A percentile compares a stretch with the other conserved stretches of the same genome.
These are phyloP conservation scores for Thomomys bottae DNA, from an alignment of 2,113 vertebrate genomes.

Conservation along the genomic window DNA sequence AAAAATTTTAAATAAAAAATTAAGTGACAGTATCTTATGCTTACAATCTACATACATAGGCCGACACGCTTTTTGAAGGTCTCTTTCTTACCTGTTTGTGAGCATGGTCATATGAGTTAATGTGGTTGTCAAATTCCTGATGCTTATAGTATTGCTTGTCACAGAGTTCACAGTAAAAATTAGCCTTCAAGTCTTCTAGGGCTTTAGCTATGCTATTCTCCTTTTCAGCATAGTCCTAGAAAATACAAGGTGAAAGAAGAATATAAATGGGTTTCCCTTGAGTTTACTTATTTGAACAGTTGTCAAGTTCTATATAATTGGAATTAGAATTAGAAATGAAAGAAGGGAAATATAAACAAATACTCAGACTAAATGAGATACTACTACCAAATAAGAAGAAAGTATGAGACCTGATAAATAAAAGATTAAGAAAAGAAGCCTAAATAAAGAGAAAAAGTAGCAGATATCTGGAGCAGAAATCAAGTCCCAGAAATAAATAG, in stretches of 20 bases:
- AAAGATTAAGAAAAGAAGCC: background rate
- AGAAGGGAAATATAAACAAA: constrained; percentile 19
- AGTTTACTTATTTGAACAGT: constrained; percentile 7
- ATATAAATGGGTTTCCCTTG: constrained; percentile 73
- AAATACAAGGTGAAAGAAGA: constrained; percentile 61
- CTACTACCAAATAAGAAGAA: background rate
- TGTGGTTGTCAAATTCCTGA: constrained; percentile 99
- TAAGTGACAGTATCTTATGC: background rate
- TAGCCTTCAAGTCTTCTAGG: constrained; percentile 92
- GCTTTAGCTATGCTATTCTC: constrained; percentile 90
- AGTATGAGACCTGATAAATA: background rate
- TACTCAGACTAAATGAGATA: no score
- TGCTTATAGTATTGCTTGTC: constrained; percentile 98
- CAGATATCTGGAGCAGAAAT: background rate
- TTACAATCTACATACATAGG: background rate
- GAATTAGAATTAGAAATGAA: constrained; percentile 51
- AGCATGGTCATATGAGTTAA: constrained; percentile 98
- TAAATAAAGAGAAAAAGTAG: background rate
- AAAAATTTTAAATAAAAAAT: background rate
- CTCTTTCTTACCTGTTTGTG: constrained; percentile 94
- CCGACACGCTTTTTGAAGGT: background rate
- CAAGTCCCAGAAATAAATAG: background rate
- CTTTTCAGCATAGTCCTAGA: constrained; percentile 91
- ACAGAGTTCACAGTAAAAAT: constrained; percentile 97
- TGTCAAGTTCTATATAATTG: constrained; percentile 70